phyloP scores from a whole-genome alignment of 1,140 invertebrate genomes.

The Mylabris phalerata region DNA sequence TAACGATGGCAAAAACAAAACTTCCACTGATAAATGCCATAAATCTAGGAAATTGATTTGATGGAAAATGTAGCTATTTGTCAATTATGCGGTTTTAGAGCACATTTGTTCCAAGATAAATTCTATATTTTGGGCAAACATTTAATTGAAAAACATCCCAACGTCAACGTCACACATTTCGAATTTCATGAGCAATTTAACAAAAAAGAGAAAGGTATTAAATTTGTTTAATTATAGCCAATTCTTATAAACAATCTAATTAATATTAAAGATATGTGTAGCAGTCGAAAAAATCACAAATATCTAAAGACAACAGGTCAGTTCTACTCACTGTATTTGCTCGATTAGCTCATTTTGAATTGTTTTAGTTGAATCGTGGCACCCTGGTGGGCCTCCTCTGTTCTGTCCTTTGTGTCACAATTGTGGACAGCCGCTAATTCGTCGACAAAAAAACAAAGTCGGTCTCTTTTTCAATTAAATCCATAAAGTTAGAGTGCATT shows the following conservation, averaged over 20 bases:
- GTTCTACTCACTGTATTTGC: neutral
- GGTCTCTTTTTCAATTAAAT: neutral
- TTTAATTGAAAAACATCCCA: constrained; percentile 1
- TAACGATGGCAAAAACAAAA: no score
- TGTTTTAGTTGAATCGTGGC: constrained; percentile 27
- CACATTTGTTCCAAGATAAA: constrained; percentile 2
- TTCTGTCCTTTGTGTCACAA: constrained; percentile 22
- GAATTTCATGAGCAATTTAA: neutral
- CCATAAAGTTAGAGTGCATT: neutral
- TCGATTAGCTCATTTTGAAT: neutral
- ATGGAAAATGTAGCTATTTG: constrained; percentile 3
- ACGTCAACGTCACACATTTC: neutral
- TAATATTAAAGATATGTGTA: neutral
- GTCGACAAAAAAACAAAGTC: constrained; percentile 28
- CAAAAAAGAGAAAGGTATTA: neutral
- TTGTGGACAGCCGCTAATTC: constrained; percentile 18
- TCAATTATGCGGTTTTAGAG: constrained; percentile 6
- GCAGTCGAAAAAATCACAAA: neutral
- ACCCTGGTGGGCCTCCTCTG: constrained; percentile 5
- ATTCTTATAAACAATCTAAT: no score
- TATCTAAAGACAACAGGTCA: constrained; percentile 6
- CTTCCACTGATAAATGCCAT: no score
- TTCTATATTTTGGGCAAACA: constrained; percentile 3
- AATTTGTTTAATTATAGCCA: neutral
- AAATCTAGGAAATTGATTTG: neutral